Evolutionary conservation across 2,797 vertebrate species (phyloP).

Genomic region (Eurystomus glaucurus): DNA sequence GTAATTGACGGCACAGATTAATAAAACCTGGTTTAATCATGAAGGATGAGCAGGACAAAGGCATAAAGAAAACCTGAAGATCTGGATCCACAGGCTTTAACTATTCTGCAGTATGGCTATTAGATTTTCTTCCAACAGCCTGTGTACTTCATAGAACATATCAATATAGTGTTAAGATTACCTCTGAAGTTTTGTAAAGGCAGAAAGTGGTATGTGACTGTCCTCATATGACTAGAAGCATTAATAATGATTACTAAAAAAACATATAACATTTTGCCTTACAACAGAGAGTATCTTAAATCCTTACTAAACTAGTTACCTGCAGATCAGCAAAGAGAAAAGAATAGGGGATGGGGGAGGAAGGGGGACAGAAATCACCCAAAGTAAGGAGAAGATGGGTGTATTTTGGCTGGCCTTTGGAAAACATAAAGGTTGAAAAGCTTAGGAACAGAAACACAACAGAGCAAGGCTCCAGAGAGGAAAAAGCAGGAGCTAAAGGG

Average conservation of each 20-base stretch:
- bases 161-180: neutral
- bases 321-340: neutral
- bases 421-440: neutral
- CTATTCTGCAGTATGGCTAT: neutral
- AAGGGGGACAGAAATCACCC: neutral
- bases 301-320: neutral
- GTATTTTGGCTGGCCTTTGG: neutral
- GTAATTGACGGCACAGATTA: neutral
- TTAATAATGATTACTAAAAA: neutral
- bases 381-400: neutral
- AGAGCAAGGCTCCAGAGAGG: neutral
- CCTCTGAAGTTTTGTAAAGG: neutral
- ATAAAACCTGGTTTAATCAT: slow-evolving; percentile 34
- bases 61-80: neutral
- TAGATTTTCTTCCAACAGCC: neutral
- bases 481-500: neutral
- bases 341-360: neutral
- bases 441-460: neutral
- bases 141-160: neutral
- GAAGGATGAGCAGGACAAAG: slow-evolving; percentile 32
- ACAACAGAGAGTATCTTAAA: neutral
- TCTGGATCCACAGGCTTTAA: neutral
- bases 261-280: neutral
- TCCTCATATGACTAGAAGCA: neutral
- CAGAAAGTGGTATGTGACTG: neutral